Base-by-base conservation (phyloP, 2,113 vertebrate genomes). In the Eudyptes chrysolophus region DNA sequence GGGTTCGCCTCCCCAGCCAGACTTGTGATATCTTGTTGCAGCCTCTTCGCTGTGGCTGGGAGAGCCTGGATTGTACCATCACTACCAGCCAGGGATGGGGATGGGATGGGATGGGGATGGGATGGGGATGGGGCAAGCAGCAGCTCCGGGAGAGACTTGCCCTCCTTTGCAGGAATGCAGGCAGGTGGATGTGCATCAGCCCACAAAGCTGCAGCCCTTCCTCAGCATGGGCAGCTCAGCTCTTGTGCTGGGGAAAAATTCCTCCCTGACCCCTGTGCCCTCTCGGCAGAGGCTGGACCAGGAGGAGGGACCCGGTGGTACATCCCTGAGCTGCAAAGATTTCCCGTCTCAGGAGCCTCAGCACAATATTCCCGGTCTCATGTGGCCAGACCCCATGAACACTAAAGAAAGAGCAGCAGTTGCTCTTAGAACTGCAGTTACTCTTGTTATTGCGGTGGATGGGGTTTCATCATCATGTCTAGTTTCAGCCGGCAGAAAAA, bases 11-110 rank as follows among this genome's bases (percentile, higher is more conserved):
- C 61, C 30, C 42, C 68, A 76, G 36, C n/a, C 46, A 76, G 89
- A 74, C 52, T 77, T 96, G 77, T 92, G 70, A 83, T 49, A 40
- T 78, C 92, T 93, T 78, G 17, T 70, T 95, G 16, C 4, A 21
- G 38, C 61, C 72, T 71, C 30, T 69, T 44, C 62, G 32, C 51
- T 24, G 9, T 66, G 93, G 52, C 29, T 92, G 32, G 49, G 48
- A 94, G 16, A 88, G 22, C 71, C 84, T 9, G 49, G 87, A 42
- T 6, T 92, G 57, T 32, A 57, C 29, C 57, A 70, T 9, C 74
- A 60, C 3, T 19, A 20, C 2, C 46, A n/a, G 9, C 57, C 9
- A 4, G 58, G 74, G 21, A 38, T 70, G 25, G 68, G 12, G 11
- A 49, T 52, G 69, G 38, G 32, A 25, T 48, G 42, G 58, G 32